Base-by-base conservation (phyloP, 1,140 invertebrate genomes). In the Galleria mellonella region DNA sequence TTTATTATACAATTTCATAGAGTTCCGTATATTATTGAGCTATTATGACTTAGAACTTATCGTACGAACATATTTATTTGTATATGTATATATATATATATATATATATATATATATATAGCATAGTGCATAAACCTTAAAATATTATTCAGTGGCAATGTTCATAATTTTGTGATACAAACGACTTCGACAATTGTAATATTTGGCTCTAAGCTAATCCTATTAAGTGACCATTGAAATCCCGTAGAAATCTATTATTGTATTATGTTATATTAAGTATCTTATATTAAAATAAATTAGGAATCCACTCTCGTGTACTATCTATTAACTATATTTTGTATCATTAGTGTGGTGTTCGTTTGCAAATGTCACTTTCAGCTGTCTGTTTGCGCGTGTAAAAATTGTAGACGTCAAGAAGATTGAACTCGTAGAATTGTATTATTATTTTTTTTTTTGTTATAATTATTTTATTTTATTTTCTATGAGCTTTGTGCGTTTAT, bases 301-400 rank as follows among this genome's bases (percentile, higher is more conserved):
- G 75, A 76, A 57, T 62, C 59, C 43, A 61, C 61, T 66, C 59
- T 74, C 67, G 60, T 65, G 56, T 75, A 46, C 56, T 72, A 69
- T 65, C 62, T 73, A 72, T 64, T 61, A 68, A 63, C 61, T 67
- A 73, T 65, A 72, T 67, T 50, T 64, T 76, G 60, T 77, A 72
- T 66, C 51, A 62, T 71, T 77, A 76, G 55, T 68, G 55, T 83
- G 79, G 79, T 83, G 79, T 83, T 83, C 79, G 61, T 75, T 79
- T 58, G 72, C 49, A 50, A 46, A 40, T 66, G 79, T 50, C 79
- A 67, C 72, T 81, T 83, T 83, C 79, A 74, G 54, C 55, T 58
- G 63, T 62, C 59, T 53, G 46, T 53, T 39, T 52, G 44, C 55
- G 46, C 48, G 30, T 59, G 49, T 64, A 51, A 54, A 54, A 66